Evolutionary conservation across 2,113 vertebrate genomes (phyloP).

Genomic region (Entelurus aequoreus): DNA sequence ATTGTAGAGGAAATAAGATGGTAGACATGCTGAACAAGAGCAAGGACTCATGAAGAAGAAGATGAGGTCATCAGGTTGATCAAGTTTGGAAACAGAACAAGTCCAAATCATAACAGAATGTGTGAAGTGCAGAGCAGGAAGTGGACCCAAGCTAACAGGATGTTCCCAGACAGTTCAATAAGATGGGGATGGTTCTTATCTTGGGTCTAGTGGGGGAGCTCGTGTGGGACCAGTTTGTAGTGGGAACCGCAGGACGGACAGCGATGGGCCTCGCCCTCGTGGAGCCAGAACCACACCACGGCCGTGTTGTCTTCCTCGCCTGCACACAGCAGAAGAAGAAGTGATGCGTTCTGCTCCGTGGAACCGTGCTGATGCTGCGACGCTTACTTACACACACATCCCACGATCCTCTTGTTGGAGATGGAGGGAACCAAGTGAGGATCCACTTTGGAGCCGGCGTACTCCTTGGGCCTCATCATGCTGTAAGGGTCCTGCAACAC

Average conservation of each 20-base stretch:
- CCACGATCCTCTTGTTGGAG: slow-evolving; percentile 81
- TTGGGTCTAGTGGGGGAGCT: slow-evolving; percentile 63
- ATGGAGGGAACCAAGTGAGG: slow-evolving; percentile 85
- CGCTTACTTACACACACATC: slow-evolving; percentile 80
- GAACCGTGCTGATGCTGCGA: too few relatives aligned
- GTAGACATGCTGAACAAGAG: too few relatives aligned
- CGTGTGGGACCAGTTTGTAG: slow-evolving; percentile 80
- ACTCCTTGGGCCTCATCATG: slow-evolving; percentile 74
- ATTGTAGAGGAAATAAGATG: too few relatives aligned
- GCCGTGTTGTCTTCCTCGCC: slow-evolving; percentile 87
- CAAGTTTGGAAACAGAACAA: background rate
- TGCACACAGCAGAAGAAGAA: slow-evolving; percentile 29
- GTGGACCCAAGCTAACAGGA: too few relatives aligned
- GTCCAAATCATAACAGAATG: too few relatives aligned
- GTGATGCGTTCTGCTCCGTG: too few relatives aligned
- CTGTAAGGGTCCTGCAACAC: slow-evolving; percentile 78
- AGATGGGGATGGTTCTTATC: too few relatives aligned
- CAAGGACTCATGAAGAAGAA: background rate
- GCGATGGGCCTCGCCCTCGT: slow-evolving; percentile 80
- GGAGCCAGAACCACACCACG: slow-evolving; percentile 87
- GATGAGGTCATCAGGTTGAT: background rate
- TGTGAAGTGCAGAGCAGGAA: too few relatives aligned
- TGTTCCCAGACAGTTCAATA: too few relatives aligned
- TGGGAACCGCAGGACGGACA: slow-evolving; percentile 83
- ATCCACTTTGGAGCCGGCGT: slow-evolving; percentile 80